Percentiles rank a stretch among this genome's conserved stretches.
Conservation (phyloP, 1,140 invertebrate species). For the Archivesica marissinica region DNA sequence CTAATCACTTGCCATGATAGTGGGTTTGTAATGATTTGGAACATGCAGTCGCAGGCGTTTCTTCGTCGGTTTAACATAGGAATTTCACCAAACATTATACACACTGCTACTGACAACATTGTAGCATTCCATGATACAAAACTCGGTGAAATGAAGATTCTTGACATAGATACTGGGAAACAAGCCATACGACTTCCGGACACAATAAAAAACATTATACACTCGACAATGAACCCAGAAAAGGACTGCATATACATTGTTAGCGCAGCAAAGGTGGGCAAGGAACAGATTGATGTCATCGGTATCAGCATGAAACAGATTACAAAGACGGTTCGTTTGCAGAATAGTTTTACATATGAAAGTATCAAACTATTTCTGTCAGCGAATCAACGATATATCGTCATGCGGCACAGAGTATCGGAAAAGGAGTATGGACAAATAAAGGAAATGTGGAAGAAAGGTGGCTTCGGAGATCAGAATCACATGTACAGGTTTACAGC, state of each 20-base stretch:
- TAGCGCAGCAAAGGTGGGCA: slow-evolving; percentile 46
- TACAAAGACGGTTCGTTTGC: slow-evolving; percentile 65
- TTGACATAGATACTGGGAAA: slow-evolving; percentile 45
- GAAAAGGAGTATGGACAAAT: slow-evolving; percentile 71
- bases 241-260: slow-evolving; percentile 51
- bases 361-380: slow-evolving; percentile 66
- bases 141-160: slow-evolving; percentile 32
- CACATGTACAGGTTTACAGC: slow-evolving; percentile 72
- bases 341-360: slow-evolving; percentile 64
- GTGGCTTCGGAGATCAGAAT: slow-evolving; percentile 65
- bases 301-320: slow-evolving; percentile 59
- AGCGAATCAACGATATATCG: slow-evolving; percentile 68
- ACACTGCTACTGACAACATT: slow-evolving; percentile 29
- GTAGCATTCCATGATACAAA: slow-evolving; percentile 46
- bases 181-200: slow-evolving; percentile 6
- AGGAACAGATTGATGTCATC: slow-evolving; percentile 60
- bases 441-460: slow-evolving; percentile 71
- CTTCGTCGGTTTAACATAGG: slow-evolving; percentile 48
- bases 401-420: slow-evolving; percentile 62
- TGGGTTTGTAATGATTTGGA: slow-evolving; percentile 66
- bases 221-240: slow-evolving; percentile 51
- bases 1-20: slow-evolving; percentile 66
- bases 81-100: slow-evolving; percentile 60
- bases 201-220: slow-evolving; percentile 27
- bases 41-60: slow-evolving; percentile 31